Conservation (phyloP, 2,797 vertebrate genomes). For the Bradypodion ventrale region DNA sequence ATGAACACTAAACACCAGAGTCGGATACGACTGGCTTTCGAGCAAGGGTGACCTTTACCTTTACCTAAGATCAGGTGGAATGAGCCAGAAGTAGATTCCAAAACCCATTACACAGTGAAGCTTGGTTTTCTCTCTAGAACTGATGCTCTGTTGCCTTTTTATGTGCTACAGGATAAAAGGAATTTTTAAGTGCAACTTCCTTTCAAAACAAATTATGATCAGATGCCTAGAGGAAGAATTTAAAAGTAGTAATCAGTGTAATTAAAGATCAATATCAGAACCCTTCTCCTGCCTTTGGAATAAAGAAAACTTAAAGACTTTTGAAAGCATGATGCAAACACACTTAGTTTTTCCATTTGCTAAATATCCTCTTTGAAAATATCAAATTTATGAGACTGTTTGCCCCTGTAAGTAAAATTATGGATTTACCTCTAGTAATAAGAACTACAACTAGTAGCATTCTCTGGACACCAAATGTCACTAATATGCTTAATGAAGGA, state of each 20-base stretch:
- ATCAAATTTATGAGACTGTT: not conserved
- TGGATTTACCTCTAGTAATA: not conserved
- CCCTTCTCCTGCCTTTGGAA: not conserved
- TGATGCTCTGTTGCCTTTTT: too few relatives aligned
- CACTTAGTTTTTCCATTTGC: not conserved
- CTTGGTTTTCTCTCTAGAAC: too few relatives aligned
- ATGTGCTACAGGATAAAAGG: not conserved
- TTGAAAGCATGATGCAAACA: not conserved
- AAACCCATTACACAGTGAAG: not conserved
- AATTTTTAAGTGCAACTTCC: not conserved
- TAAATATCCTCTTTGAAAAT: too few relatives aligned
- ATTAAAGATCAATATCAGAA: not conserved
- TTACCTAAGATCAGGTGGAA: not conserved
- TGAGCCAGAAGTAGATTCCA: not conserved
- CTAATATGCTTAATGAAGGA: too few relatives aligned
- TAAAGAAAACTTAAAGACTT: not conserved
- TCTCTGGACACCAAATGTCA: not conserved
- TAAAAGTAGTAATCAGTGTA: not conserved
- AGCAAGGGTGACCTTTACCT: too few relatives aligned
- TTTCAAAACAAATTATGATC: not conserved
- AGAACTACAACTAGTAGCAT: not conserved
- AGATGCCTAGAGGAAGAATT: not conserved
- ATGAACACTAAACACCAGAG: too few relatives aligned
- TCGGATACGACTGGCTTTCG: too few relatives aligned
- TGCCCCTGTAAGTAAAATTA: not conserved